phyloP scores from a whole-genome alignment of 2,113 vertebrate genomes.

The Guaruba guarouba region DNA sequence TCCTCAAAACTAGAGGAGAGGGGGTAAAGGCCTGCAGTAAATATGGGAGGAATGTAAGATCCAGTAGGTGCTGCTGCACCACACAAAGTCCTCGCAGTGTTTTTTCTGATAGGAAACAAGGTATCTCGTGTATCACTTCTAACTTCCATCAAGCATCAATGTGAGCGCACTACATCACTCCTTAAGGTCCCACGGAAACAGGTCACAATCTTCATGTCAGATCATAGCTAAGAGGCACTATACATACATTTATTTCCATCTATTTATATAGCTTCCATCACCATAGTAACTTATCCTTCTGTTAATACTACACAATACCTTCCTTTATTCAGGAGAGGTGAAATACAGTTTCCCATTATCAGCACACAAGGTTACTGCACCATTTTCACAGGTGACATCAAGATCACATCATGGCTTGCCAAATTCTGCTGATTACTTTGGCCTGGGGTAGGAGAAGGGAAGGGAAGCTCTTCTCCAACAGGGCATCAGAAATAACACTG shows the following conservation, averaged over 20 bases:
- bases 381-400: neutral
- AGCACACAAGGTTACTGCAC: neutral
- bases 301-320: neutral
- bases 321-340: neutral
- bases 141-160: neutral
- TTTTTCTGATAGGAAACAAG: neutral
- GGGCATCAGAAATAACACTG: neutral
- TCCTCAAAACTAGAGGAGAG: neutral
- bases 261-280: slow-evolving; percentile 6
- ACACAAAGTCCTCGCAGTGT: neutral
- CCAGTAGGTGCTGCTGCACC: neutral
- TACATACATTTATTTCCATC: slow-evolving; percentile 1
- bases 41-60: fast-evolving
- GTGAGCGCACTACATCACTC: neutral
- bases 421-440: neutral
- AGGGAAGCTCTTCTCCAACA: neutral
- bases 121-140: neutral
- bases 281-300: slow-evolving; percentile 41
- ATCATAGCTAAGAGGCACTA: neutral
- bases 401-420: neutral
- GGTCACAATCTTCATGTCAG: neutral
- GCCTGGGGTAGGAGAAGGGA: neutral
- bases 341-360: neutral
- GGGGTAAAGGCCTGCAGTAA: neutral
- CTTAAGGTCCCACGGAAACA: neutral